Base-by-base conservation (phyloP, 23 tunicate species). In the Trididemnum miniatum region DNA sequence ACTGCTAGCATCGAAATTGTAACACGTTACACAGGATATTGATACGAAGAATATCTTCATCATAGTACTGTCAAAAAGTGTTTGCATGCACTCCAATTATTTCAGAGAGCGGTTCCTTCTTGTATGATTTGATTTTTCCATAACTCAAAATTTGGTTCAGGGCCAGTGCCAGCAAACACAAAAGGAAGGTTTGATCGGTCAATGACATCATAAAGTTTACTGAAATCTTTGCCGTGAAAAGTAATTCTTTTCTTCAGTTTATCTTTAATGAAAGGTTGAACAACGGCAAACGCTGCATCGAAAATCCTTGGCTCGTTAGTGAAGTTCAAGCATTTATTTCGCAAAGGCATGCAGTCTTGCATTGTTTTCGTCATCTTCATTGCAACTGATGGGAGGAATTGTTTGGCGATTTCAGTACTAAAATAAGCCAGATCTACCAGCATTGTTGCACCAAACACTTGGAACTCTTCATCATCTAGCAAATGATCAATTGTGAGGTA, bases 391-490 rank as follows among this genome's bases (percentile, higher is more conserved):
- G 94, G 94, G 4, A 73, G 39, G 72, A 89, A 40, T 59, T 89
- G 94, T 54, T 83, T 88, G 57, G 84, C 71, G 15, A 44, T 44
- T 44, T 44, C 54, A 15, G 54, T 15, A 15, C 12, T 44, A 15
- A 44, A 44, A 40, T 74, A 63, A 23, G 78, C 35, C 15, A 84
- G 40, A 74, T 88, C 92, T 27, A 34, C 87, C 1, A 88, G 63
- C 0, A 88, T 73, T 12, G 87, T 76, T 24, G 82, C 18, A 35
- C 92, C 92, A 60, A 82, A 51, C 15, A 88, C 64, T 78, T 88
- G 86, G 24, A 35, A 44, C 30, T 88, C 87, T 66, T 88, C 92
- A 30, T 4, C 22, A 59, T 85, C 90, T n/a, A 90, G 73, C 44
- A 90, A 34, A 39, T 71, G 52, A 38, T 85, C 89, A 1, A 80